phyloP scores from a whole-genome alignment of 2,113 vertebrate species.

The Raja brachyura region DNA sequence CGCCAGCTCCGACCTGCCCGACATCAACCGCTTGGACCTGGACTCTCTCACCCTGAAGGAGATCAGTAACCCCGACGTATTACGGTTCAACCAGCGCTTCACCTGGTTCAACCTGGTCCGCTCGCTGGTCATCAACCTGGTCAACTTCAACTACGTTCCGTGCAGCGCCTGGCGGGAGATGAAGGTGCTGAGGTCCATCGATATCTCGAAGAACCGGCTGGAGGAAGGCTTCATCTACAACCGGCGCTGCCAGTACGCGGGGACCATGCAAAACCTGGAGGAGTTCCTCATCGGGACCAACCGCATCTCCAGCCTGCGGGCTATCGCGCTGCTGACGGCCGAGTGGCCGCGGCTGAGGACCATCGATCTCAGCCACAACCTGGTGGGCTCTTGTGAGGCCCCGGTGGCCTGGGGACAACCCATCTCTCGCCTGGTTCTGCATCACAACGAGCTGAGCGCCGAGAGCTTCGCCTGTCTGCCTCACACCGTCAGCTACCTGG shows the following conservation, averaged over 20 bases:
- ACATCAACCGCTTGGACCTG: conserved; percentile 53
- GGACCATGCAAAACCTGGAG: conserved; percentile 51
- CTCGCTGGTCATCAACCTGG: conserved; percentile 56
- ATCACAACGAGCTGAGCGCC: conserved; percentile 53
- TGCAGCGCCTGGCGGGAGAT: conserved; percentile 68
- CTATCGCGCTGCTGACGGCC: conserved; percentile 51
- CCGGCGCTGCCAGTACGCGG: conserved; percentile 54
- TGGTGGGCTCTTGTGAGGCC: conserved; percentile 47
- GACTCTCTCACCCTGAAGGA: conserved; percentile 61
- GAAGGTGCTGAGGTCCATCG: conserved; percentile 50
- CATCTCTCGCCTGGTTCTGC: conserved; percentile 56
- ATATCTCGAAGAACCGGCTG: conserved; percentile 63
- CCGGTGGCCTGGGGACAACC: conserved; percentile 51
- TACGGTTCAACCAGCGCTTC: neutral
- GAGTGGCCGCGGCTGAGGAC: conserved; percentile 54
- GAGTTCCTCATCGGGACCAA: conserved; percentile 58
- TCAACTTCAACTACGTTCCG: conserved; percentile 71
- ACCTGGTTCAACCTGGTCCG: conserved; percentile 52
- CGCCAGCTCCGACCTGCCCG: conserved; percentile 45
- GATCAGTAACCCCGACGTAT: conserved; percentile 58
- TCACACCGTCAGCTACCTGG: conserved; percentile 58
- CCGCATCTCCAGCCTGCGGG: conserved; percentile 53
- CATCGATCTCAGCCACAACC: conserved; percentile 64
- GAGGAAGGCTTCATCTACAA: conserved; percentile 55
- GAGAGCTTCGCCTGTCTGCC: conserved; percentile 63